Evolutionary conservation across 2,113 vertebrate species (phyloP).

Genomic region (Pterocles gutturalis): DNA sequence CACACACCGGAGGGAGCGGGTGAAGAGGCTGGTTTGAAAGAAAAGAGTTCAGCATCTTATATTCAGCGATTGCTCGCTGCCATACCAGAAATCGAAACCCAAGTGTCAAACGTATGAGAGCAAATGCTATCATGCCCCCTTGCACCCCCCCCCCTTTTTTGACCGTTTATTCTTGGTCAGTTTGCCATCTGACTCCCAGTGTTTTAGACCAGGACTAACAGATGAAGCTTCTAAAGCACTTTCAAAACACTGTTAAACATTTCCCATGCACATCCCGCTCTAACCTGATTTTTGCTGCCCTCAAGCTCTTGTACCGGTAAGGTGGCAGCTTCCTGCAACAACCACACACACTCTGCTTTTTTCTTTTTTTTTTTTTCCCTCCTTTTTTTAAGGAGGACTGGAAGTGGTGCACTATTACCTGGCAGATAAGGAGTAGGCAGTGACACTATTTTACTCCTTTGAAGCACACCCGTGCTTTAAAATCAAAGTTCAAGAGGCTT

Average conservation of each 20-base stretch:
- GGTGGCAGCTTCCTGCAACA: not conserved
- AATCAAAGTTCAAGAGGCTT: not conserved
- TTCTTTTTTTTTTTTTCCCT: not conserved
- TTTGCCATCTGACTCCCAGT: not conserved
- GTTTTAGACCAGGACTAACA: not conserved
- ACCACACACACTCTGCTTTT: too few species aligned
- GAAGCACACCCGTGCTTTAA: not conserved
- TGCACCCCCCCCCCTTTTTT: rapidly evolving
- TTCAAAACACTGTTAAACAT: not conserved
- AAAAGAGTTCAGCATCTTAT: not conserved
- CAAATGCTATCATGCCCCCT: not conserved
- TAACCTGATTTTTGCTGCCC: not conserved
- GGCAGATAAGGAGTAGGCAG: not conserved
- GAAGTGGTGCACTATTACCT: not conserved
- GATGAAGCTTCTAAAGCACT: not conserved
- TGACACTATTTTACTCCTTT: not conserved
- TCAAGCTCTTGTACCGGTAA: not conserved
- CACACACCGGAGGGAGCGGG: constrained; percentile 58
- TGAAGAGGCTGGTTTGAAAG: not conserved
- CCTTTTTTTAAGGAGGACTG: not conserved
- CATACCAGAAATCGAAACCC: not conserved
- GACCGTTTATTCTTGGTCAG: not conserved
- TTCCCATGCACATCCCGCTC: not conserved
- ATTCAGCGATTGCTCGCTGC: not conserved
- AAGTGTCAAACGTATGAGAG: not conserved